These are phyloP conservation scores for Archegozetes longisetosus DNA, from an alignment of 1,140 invertebrate species.

Conservation along the genomic window DNA sequence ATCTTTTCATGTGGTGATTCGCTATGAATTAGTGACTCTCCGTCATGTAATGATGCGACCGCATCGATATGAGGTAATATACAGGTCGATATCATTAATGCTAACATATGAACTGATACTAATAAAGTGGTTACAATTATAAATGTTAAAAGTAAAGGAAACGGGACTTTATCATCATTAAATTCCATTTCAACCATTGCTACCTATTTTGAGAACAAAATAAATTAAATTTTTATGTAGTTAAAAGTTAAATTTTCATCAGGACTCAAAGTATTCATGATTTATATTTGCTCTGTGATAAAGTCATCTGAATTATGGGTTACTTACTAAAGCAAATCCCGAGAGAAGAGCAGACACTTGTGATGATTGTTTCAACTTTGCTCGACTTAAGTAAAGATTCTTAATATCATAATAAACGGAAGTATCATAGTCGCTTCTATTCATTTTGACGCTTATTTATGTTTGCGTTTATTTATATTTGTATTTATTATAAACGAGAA, in stretches of 20 bases:
- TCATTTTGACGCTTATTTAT: too few species aligned
- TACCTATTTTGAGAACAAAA: conserved; percentile 21
- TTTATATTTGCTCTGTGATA: too few species aligned
- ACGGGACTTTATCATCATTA: conserved; percentile 27
- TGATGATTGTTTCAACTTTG: conserved; percentile 10
- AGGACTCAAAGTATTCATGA: too few species aligned
- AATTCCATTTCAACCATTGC: conserved; percentile 36
- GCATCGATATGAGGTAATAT: conserved; percentile 55
- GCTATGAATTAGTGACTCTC: too few species aligned
- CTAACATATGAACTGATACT: conserved; percentile 91
- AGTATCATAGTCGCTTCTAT: too few species aligned
- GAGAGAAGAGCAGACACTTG: conserved; percentile 3
- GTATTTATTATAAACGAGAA: too few species aligned
- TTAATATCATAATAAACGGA: conserved; percentile 31
- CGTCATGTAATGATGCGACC: too few species aligned
- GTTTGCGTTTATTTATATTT: too few species aligned
- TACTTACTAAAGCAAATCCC: conserved; percentile 9
- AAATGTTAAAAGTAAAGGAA: conserved; percentile 74
- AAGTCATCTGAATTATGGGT: background rate
- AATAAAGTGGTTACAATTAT: conserved; percentile 85
- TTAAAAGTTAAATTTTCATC: too few species aligned
- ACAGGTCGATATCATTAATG: conserved; percentile 96
- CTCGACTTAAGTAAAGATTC: conserved; percentile 44
- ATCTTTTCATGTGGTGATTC: conserved; percentile 34
- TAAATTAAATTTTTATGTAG: background rate